Evolutionary conservation across 2,113 vertebrate species (phyloP).

Genomic region (Salvelinus sp.): DNA sequence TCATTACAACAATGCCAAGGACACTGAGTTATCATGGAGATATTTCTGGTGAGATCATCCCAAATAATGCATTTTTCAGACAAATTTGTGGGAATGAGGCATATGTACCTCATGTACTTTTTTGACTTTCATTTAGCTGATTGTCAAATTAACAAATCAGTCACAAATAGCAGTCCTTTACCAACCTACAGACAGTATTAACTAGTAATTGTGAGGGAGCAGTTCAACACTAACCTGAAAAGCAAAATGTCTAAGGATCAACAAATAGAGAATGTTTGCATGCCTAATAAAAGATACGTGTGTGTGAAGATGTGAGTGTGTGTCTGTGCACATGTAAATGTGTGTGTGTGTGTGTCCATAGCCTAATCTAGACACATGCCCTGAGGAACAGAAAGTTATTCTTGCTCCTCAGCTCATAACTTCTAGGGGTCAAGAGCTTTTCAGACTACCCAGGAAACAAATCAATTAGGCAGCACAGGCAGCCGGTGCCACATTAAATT

Average conservation of each 20-base stretch:
- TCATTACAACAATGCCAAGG: constrained; percentile 40
- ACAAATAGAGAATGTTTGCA: neutral
- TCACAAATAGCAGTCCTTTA: neutral
- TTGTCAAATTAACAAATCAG: neutral
- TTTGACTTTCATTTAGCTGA: neutral
- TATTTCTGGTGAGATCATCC: constrained; percentile 11
- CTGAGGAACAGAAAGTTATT: constrained; percentile 34
- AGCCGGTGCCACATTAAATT: no score
- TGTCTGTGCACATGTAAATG: neutral
- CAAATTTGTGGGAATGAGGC: neutral
- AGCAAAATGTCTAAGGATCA: neutral
- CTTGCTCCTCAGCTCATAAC: constrained; percentile 24
- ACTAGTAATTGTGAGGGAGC: neutral
- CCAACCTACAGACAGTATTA: neutral
- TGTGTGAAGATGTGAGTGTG: constrained; percentile 23
- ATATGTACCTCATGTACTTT: neutral
- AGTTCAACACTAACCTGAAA: neutral
- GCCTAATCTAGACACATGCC: constrained; percentile 17
- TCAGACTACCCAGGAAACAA: constrained; percentile 30
- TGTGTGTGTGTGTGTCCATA: neutral
- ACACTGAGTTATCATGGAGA: constrained; percentile 30
- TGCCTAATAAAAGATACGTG: no score
- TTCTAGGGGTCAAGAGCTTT: constrained; percentile 38
- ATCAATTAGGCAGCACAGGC: constrained; percentile 36
- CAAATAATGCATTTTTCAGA: constrained; percentile 33